Evolutionary conservation across 2,113 vertebrate genomes (phyloP).

Genomic region (Suncus etruscus): DNA sequence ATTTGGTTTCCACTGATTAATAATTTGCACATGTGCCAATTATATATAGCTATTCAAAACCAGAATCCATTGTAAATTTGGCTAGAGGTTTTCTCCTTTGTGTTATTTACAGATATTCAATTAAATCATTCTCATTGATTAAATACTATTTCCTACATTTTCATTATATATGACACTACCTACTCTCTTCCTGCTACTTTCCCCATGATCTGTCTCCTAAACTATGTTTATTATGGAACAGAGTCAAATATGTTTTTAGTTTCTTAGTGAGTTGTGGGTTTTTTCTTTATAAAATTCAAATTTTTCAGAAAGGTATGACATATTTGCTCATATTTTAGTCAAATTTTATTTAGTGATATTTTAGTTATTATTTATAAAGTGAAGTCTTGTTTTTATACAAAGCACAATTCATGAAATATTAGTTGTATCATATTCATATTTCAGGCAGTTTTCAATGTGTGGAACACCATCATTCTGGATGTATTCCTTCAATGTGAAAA

Average conservation of each 20-base stretch:
- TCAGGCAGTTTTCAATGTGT: neutral
- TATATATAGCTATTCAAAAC: neutral
- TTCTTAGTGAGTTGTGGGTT: neutral
- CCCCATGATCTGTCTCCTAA: neutral
- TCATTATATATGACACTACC: neutral
- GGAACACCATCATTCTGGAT: slow-evolving; percentile 2
- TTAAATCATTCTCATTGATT: neutral
- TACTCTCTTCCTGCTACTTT: neutral
- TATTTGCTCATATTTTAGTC: slow-evolving; percentile 2
- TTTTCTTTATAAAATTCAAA: slow-evolving; percentile 32
- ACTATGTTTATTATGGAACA: neutral
- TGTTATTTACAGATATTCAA: neutral
- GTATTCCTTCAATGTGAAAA: slow-evolving; percentile 25
- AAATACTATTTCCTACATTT: neutral
- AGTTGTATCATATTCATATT: neutral
- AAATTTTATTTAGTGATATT: neutral
- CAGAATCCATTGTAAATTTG: neutral
- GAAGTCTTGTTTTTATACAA: neutral
- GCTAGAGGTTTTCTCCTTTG: neutral
- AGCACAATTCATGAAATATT: neutral
- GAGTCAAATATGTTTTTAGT: neutral
- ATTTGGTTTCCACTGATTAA: neutral
- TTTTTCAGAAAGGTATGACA: neutral
- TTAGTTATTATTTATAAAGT: neutral
- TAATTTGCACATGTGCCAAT: neutral